These are phyloP conservation scores for Pelobates cultripes DNA, from an alignment of 2,797 vertebrate genomes.

Conservation along the genomic window DNA sequence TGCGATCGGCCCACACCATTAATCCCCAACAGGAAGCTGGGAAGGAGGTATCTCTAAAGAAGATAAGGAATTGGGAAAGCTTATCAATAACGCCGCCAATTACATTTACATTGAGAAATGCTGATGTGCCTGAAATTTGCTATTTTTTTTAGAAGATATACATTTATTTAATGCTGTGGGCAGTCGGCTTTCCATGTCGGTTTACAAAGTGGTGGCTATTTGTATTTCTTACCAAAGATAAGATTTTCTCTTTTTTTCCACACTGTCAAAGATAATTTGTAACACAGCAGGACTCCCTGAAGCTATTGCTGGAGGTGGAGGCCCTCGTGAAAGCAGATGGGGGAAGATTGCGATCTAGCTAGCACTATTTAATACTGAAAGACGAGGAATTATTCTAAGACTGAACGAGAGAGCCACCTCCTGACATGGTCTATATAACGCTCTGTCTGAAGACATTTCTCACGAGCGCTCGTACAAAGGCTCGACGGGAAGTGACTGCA, in stretches of 20 bases:
- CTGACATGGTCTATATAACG: too few species aligned
- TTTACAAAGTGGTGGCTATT: constrained; percentile 17
- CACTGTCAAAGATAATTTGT: constrained; percentile 39
- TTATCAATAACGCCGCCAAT: neutral
- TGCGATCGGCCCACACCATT: neutral
- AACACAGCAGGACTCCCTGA: constrained; percentile 45
- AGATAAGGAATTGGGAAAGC: neutral
- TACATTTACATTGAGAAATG: constrained; percentile 6
- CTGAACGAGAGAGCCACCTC: too few species aligned
- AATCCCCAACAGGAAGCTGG: neutral
- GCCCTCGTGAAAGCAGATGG: neutral
- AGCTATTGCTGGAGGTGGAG: constrained; percentile 22
- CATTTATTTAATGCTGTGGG: neutral
- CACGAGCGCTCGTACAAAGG: too few species aligned
- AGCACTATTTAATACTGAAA: constrained; percentile 37
- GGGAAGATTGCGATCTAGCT: neutral
- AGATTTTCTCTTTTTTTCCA: constrained; percentile 53
- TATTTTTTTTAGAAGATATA: neutral
- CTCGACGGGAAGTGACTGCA: too few species aligned
- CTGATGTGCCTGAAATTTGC: neutral
- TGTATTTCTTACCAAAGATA: constrained; percentile 17
- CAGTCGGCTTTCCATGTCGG: neutral
- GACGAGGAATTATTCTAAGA: neutral
- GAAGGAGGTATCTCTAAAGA: too few species aligned
- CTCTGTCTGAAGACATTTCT: too few species aligned